Conservation (phyloP, 1,140 invertebrate genomes). For the Lepidotrigona ventralis region DNA sequence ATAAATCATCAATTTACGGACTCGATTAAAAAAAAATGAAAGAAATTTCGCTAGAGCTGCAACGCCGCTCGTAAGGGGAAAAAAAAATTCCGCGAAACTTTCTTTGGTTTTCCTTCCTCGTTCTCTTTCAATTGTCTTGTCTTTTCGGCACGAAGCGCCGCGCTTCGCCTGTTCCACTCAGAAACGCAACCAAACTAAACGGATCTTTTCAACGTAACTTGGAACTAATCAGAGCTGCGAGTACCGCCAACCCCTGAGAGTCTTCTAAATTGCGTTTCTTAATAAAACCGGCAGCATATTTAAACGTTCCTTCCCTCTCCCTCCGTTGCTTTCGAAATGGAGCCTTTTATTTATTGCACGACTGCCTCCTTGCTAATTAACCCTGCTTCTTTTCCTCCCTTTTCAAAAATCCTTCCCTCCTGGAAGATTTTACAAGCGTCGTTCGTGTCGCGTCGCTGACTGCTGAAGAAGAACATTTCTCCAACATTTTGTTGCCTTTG, state of each 20-base stretch:
- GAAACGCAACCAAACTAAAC: background rate
- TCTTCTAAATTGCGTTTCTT: background rate
- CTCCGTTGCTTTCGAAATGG: too few species aligned
- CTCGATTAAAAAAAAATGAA: background rate
- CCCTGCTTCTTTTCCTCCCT: background rate
- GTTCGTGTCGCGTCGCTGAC: background rate
- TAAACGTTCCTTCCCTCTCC: background rate
- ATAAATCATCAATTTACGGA: background rate
- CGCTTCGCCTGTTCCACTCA: background rate
- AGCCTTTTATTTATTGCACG: background rate
- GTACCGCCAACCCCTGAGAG: background rate
- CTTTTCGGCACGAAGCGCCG: background rate
- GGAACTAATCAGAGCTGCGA: background rate
- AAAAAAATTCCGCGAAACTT: background rate
- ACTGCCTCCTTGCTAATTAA: background rate
- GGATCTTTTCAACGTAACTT: background rate
- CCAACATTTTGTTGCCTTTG: too few species aligned
- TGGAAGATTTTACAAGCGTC: background rate
- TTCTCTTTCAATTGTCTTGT: background rate
- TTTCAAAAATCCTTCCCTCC: background rate
- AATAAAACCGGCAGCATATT: background rate
- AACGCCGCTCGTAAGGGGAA: background rate
- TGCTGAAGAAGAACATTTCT: background rate
- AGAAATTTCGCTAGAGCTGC: background rate
- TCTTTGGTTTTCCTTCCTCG: background rate